Evolutionary conservation across 2,888 invertebrate genomes (phyloP).

Genomic region (Cerastoderma edule): DNA sequence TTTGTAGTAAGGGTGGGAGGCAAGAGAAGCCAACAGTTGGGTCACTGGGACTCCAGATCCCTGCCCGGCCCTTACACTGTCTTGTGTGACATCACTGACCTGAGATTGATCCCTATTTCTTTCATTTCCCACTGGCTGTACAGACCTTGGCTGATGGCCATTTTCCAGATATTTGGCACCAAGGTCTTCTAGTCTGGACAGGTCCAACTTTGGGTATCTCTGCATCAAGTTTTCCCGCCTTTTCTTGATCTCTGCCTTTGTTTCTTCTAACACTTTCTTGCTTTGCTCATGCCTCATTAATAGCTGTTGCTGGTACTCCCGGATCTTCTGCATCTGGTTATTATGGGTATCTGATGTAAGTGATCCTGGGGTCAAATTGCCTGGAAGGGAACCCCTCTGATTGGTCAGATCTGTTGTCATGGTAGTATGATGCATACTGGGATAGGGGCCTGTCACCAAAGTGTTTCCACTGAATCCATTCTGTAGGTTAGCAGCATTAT

Average conservation of each 20-base stretch:
- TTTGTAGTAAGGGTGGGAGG: constrained; percentile 68
- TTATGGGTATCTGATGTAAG: constrained; percentile 47
- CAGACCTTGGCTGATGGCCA: not conserved
- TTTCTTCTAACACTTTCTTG: constrained; percentile 68
- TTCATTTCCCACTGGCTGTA: constrained; percentile 4
- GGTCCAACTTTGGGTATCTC: constrained; percentile 65
- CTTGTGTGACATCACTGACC: constrained; percentile 5
- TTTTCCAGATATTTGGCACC: constrained; percentile 56
- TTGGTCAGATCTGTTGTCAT: constrained; percentile 42
- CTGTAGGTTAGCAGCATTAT: not conserved
- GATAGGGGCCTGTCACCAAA: not conserved
- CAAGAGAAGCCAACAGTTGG: constrained; percentile 63
- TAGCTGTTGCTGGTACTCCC: constrained; percentile 73
- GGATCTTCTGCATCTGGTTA: constrained; percentile 65
- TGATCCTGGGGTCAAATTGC: constrained; percentile 56
- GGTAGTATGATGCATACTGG: constrained; percentile 3
- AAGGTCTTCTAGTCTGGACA: constrained; percentile 57
- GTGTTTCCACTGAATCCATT: not conserved
- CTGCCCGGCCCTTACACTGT: not conserved
- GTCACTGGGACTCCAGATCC: constrained; percentile 48
- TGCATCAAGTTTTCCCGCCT: constrained; percentile 65
- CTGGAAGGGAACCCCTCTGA: constrained; percentile 42
- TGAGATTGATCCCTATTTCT: constrained; percentile 5
- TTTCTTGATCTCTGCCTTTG: constrained; percentile 71
- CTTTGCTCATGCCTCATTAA: constrained; percentile 72